Evolutionary conservation across 2,113 vertebrate genomes (phyloP), one percentile per base, ranked within the genome.

Genomic region (Neodon shergylaensis): DNA sequence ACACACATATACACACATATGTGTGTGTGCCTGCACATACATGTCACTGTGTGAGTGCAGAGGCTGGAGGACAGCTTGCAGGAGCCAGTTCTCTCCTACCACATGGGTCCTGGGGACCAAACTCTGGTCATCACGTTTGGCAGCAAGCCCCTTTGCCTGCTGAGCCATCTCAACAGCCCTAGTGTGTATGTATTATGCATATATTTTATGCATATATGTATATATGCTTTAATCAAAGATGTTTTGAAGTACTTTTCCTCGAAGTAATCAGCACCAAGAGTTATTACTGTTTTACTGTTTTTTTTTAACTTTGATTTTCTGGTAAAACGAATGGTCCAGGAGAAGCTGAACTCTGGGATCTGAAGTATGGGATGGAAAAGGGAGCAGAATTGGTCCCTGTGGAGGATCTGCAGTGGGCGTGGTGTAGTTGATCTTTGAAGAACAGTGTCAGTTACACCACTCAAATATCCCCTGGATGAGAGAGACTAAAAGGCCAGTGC

Each of bases 241-340:
- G 83, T 84, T 95, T 93, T 78, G 91, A 95, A 95, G 73, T 52
- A 63, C 19, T 14, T 96, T 95, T 88, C 63, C 42, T 86, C n/a
- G 66, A 95, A 90, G 92, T 79, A 87, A 95, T 94, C 21, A 88
- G 88, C 87, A 83, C 33, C 13, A 87, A 73, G 63, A 54, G 42
- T 95, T 95, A 94, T 72, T 95, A 65, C 52, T 93, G 2, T 68
- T n/a, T n/a, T n/a, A n/a, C n/a, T n/a, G n/a, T 74, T 76, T n/a
- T 14, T 72, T 94, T 94, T 90, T 76, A 63, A 28, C 24, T 63
- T 42, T 63, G 54, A 85, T 82, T 91, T 91, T 92, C 42, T 88
- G 65, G 74, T 83, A 21, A 58, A 82, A 26, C 66, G 77, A 94
- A 82, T 36, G 39, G n/a, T 83, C 94, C 74, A 79, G n/a, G 22